These are phyloP conservation scores for Lophochroa leadbeateri DNA, from an alignment of 2,113 vertebrate genomes.

Conservation along the genomic window DNA sequence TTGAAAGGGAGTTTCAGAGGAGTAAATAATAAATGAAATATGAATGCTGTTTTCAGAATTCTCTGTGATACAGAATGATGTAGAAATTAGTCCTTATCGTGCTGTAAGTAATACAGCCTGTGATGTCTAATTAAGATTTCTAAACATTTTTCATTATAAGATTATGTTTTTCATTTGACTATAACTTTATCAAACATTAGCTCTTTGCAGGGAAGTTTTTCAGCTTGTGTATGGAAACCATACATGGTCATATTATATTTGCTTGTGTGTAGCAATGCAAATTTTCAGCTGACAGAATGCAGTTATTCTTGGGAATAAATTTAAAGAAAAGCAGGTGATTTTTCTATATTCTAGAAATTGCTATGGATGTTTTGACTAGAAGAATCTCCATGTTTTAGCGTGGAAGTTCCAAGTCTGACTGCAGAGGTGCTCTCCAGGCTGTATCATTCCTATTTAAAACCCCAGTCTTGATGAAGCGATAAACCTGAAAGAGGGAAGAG, in stretches of 20 bases:
- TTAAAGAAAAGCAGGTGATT: neutral
- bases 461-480: neutral
- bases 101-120: neutral
- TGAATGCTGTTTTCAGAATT: neutral
- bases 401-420: neutral
- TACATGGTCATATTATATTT: neutral
- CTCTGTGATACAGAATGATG: neutral
- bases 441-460: neutral
- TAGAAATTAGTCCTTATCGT: neutral
- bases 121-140: neutral
- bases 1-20: neutral
- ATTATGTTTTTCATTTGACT: neutral
- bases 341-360: neutral
- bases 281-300: neutral
- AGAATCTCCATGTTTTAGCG: neutral
- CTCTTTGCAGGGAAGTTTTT: neutral
- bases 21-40: constrained; percentile 6
- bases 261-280: neutral
- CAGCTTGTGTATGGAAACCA: neutral
- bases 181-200: neutral
- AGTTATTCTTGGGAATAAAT: neutral
- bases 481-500: neutral
- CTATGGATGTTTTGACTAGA: neutral
- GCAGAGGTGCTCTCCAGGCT: neutral
- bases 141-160: neutral